A percentile compares a stretch with the other conserved stretches of the same genome.
phyloP scores from a whole-genome alignment of 2,113 vertebrate species.

The Mormyrus iriodes region DNA sequence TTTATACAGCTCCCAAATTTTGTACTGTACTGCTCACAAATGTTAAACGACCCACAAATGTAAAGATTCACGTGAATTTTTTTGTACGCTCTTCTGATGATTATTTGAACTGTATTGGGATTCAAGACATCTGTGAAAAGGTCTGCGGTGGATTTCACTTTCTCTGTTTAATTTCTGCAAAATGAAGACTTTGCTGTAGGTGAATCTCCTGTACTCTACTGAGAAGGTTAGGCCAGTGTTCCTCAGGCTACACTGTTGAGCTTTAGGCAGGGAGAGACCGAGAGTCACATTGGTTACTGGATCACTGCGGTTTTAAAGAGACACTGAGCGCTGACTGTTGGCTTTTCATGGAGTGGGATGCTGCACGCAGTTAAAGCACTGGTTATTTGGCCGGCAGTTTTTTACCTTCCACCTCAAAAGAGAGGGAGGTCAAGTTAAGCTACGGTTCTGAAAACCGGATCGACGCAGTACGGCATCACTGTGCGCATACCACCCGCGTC shows the following conservation, averaged over 20 bases:
- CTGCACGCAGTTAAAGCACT: not conserved
- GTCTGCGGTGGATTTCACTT: not conserved
- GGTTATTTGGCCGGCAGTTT: not conserved
- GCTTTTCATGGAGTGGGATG: slow-evolving; percentile 30
- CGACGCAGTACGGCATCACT: not conserved
- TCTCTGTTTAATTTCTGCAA: not conserved
- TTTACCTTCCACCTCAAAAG: not conserved
- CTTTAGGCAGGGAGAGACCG: not conserved
- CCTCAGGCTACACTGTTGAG: not conserved
- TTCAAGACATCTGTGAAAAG: not conserved
- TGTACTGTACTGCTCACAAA: not conserved
- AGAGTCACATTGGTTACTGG: slow-evolving; percentile 35
- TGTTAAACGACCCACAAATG: not conserved
- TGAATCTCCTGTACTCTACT: not conserved
- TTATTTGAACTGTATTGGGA: not conserved
- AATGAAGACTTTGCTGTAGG: not conserved
- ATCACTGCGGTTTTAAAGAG: slow-evolving; percentile 50
- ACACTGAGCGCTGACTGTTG: slow-evolving; percentile 42
- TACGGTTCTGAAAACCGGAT: not conserved
- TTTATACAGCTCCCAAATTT: not conserved
- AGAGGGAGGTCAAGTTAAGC: not conserved
- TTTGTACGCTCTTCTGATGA: not conserved
- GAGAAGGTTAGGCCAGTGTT: not conserved
- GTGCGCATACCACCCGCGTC: not conserved
- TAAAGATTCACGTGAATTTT: not conserved